Evolutionary conservation across 2,888 invertebrate species (phyloP).

Genomic region (Chrysomela aeneicollis): DNA sequence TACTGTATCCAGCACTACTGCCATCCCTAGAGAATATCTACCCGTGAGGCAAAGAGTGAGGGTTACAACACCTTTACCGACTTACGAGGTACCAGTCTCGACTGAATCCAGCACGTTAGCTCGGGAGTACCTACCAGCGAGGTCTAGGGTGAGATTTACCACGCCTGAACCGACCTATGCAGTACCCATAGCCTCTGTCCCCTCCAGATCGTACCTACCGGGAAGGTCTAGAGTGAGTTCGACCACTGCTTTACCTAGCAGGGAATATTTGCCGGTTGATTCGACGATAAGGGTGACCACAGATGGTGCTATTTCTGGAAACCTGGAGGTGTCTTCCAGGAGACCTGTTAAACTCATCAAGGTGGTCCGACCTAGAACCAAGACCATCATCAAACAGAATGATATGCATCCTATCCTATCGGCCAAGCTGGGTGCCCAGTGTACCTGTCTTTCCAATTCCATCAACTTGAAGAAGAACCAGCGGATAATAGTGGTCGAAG

Average conservation of each 20-base stretch:
- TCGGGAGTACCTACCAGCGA: no score
- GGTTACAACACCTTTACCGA: no score
- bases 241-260: constrained; percentile 20
- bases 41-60: constrained; percentile 20
- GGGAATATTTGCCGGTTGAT: constrained; percentile 32
- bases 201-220: constrained; percentile 33
- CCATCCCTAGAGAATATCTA: constrained; percentile 29
- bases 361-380: constrained; percentile 60
- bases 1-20: constrained; percentile 28
- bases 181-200: constrained; percentile 31
- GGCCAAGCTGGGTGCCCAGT: constrained; percentile 76
- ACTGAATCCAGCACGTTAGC: no score
- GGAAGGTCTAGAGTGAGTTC: not conserved
- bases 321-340: constrained; percentile 29
- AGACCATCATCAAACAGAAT: constrained; percentile 73
- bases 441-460: constrained; percentile 72
- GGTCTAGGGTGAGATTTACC: constrained; percentile 25
- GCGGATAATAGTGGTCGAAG: constrained; percentile 46
- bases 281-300: constrained; percentile 23
- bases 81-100: no score
- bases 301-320: no score
- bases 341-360: constrained; percentile 38
- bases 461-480: constrained; percentile 63
- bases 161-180: constrained; percentile 1
- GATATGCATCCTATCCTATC: constrained; percentile 76